These are phyloP conservation scores for Troides oblongomaculatus DNA, from an alignment of 2,888 invertebrate genomes.

Conservation along the genomic window DNA sequence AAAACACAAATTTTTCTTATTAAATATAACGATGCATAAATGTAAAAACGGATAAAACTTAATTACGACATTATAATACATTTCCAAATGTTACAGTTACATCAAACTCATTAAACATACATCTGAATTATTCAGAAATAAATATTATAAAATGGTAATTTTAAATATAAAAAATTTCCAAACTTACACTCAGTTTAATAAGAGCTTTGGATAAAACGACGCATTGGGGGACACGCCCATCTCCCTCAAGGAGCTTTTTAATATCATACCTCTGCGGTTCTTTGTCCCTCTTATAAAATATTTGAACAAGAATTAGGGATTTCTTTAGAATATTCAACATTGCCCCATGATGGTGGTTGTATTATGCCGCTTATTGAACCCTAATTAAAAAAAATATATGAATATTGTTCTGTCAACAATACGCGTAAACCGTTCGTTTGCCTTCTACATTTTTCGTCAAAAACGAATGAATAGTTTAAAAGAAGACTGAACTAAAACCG, in stretches of 20 bases:
- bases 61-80: no score
- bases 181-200: background rate
- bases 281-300: conserved; percentile 10
- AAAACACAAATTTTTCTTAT: no score
- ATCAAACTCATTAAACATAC: no score
- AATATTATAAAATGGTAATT: background rate
- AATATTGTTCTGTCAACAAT: conserved; percentile 11
- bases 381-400: background rate
- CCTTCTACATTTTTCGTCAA: no score
- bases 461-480: no score
- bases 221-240: conserved; percentile 10
- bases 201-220: background rate
- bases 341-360: conserved; percentile 4
- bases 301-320: conserved; percentile 19
- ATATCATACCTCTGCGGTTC: conserved; percentile 6
- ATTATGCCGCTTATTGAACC: conserved; percentile 10
- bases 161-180: background rate
- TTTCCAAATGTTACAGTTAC: no score
- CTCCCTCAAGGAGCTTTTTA: conserved; percentile 13
- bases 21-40: no score
- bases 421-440: background rate
- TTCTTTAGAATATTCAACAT: conserved; percentile 6
- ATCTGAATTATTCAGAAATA: background rate
- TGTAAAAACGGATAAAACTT: no score
- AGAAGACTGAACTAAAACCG: no score